Evolutionary conservation across 1,140 invertebrate genomes (phyloP).

Genomic region (Lepidurus arcticus): DNA sequence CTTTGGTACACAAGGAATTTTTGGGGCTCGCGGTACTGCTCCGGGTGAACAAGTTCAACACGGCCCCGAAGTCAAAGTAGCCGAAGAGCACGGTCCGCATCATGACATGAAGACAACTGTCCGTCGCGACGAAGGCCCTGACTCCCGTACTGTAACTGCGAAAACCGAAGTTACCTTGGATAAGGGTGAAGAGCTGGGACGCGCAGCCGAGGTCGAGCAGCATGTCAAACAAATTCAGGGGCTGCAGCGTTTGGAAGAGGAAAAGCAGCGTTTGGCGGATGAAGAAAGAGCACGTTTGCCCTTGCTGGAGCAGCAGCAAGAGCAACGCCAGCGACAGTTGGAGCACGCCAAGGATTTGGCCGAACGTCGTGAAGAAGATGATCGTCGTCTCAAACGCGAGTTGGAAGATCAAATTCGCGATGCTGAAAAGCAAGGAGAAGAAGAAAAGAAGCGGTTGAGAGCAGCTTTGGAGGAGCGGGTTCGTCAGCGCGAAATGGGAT

Average conservation of each 20-base stretch:
- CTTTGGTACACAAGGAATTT: background rate
- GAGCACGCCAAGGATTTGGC: constrained; percentile 22
- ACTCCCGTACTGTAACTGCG: background rate
- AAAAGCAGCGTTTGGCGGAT: background rate
- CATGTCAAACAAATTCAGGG: constrained; percentile 23
- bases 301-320: background rate
- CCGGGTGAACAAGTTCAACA: background rate
- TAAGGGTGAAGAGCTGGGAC: background rate
- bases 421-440: constrained; percentile 12
- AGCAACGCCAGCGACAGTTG: constrained; percentile 6
- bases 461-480: constrained; percentile 8
- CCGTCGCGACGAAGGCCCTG: background rate
- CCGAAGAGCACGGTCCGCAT: background rate
- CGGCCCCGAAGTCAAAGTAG: background rate
- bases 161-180: background rate
- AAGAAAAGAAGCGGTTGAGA: background rate
- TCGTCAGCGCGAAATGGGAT: constrained; percentile 1
- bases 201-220: background rate
- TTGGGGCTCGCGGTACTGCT: background rate
- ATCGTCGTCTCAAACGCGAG: background rate
- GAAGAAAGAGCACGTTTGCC: constrained; percentile 24
- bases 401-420: background rate
- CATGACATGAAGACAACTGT: constrained; percentile 25
- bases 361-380: constrained; percentile 6
- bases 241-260: background rate